These are phyloP conservation scores for Agapornis canus DNA, from an alignment of 2,797 vertebrate species.

Conservation along the genomic window DNA sequence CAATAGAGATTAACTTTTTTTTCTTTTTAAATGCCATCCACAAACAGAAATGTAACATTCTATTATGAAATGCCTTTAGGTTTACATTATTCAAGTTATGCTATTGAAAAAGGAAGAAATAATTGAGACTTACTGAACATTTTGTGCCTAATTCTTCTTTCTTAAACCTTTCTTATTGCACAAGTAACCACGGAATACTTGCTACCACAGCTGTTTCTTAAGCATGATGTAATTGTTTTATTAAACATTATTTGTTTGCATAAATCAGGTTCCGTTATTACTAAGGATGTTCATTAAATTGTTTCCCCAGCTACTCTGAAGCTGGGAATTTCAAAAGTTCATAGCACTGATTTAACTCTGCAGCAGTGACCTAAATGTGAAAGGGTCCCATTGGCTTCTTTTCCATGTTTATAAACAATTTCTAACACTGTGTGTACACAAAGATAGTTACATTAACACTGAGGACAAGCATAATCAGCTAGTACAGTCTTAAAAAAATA, in stretches of 20 bases:
- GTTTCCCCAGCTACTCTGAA: neutral
- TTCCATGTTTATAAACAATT: constrained; percentile 4
- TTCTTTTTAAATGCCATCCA: neutral
- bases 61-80: neutral
- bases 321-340: neutral
- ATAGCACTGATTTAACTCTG: neutral
- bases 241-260: constrained; percentile 44
- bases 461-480: neutral
- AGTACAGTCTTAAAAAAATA: neutral
- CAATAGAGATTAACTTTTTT: neutral
- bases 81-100: neutral
- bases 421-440: neutral
- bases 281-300: neutral
- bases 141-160: neutral
- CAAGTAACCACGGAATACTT: constrained; percentile 29
- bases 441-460: neutral
- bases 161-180: neutral
- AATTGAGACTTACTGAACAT: neutral
- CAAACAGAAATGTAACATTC: neutral
- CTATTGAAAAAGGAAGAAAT: neutral
- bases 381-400: neutral
- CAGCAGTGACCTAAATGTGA: neutral
- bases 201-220: constrained; percentile 30
- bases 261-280: constrained; percentile 8
- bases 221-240: constrained; percentile 42